Conservation (phyloP, 2,888 invertebrate genomes). For the Chelonus formosanus region DNA sequence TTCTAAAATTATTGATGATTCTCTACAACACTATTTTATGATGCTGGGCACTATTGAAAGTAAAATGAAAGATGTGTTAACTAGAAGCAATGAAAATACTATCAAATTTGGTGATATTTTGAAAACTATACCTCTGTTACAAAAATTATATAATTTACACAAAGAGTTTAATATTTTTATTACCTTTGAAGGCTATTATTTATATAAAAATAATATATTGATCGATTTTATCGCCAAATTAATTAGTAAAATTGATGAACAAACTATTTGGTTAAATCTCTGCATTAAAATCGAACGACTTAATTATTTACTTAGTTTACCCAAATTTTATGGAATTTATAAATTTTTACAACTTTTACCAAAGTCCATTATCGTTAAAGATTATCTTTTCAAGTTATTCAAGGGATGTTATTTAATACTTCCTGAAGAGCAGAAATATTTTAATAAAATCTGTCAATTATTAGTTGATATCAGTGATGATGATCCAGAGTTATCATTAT, state of each 20-base stretch:
- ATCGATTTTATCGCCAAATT: constrained; percentile 38
- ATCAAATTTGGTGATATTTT: constrained; percentile 36
- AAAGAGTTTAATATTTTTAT: constrained; percentile 47
- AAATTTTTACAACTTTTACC: constrained; percentile 42
- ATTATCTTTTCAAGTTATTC: constrained; percentile 25
- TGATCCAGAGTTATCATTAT: constrained; percentile 30
- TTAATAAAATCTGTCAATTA: constrained; percentile 32
- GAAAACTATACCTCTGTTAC: constrained; percentile 42
- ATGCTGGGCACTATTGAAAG: constrained; percentile 47
- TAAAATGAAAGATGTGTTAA: constrained; percentile 43
- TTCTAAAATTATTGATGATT: constrained; percentile 46
- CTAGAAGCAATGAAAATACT: constrained; percentile 12
- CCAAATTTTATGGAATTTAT: constrained; percentile 43
- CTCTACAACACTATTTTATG: constrained; percentile 45
- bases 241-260: constrained; percentile 29
- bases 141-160: constrained; percentile 46
- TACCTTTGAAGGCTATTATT: constrained; percentile 42
- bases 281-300: constrained; percentile 45
- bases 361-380: constrained; percentile 42
- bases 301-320: constrained; percentile 44
- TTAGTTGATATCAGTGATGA: constrained; percentile 33
- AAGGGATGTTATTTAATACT: constrained; percentile 25
- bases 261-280: constrained; percentile 26
- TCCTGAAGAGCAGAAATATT: constrained; percentile 30
- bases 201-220: constrained; percentile 43